A percentile compares a stretch with the other conserved stretches of the same genome.
Conservation (phyloP, 2,888 invertebrate species). For the Aelia acuminata region DNA sequence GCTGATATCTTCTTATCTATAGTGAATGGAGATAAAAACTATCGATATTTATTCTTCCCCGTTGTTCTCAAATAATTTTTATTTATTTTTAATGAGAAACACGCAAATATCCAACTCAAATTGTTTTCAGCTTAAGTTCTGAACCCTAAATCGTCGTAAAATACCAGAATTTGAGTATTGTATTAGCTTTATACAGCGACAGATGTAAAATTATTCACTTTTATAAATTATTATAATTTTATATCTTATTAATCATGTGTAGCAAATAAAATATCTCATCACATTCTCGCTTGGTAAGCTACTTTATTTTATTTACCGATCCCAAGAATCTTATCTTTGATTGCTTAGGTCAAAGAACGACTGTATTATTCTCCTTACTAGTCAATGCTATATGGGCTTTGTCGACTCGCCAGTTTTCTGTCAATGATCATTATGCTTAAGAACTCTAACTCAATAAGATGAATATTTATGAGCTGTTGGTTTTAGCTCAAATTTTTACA, state of each 20-base stretch:
- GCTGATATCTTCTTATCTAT: not conserved
- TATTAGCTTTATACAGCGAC: not conserved
- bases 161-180: not conserved
- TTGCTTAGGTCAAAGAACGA: too few species aligned
- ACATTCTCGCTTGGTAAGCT: not conserved
- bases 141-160: not conserved
- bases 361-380: too few species aligned
- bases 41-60: not conserved
- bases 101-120: not conserved
- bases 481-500: too few species aligned
- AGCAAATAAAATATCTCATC: not conserved
- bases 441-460: too few species aligned
- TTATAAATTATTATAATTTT: not conserved
- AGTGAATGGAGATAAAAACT: not conserved
- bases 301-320: too few species aligned
- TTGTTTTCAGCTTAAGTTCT: not conserved
- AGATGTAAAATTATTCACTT: not conserved
- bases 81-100: not conserved
- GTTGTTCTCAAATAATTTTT: not conserved
- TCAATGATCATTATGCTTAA: too few species aligned
- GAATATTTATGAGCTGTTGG: too few species aligned
- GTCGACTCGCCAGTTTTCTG: too few species aligned
- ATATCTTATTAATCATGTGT: not conserved
- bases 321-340: too few species aligned
- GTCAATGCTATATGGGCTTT: too few species aligned